Base-by-base conservation (phyloP, 1,140 invertebrate genomes). In the Choristoneura fumiferana region DNA sequence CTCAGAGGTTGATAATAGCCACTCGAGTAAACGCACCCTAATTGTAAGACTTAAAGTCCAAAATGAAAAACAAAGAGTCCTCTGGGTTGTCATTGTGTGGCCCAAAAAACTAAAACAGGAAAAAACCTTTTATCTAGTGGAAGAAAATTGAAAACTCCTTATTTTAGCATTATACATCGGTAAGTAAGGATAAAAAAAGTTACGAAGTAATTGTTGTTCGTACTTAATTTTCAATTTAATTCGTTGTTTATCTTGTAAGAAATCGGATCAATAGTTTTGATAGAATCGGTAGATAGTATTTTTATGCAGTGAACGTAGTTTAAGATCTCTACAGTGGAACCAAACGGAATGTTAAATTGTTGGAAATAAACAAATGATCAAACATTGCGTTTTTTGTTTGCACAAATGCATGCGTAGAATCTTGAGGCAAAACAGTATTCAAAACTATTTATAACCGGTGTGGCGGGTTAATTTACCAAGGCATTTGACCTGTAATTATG, bases 211-310 rank as follows among this genome's bases (percentile, higher is more conserved):
- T 49, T 49, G 43, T 33, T 49, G n/a, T 49, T n/a, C 43, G 43
- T 49, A 49, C 43, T 49, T 49, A 49, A 45, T 45, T 45, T 45
- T 10, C 18, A 22, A n/a, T 45, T 45, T 22, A n/a, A 49, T 33
- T 49, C 8, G 22, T 49, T 12, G 12, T 22, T 49, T 29, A 29
- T 6, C 22, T 29, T 3, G 22, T 6, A 3, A 29, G 2, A 29
- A 29, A 29, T 29, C 22, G 22, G 22, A 49, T 9, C 39, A 17
- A 40, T 14, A 40, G 14, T 40, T 40, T 40, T 15, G 14, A 40
- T 8, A 10, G 15, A 15, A 12, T 1, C 4, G 8, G 17, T 29
- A 49, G 10, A 3, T 49, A 12, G 9, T 6, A 0, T 22, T 49
- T 49, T 12, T 13, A 29, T 17, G 17, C 22, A n/a, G n/a, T 29